Base-by-base conservation (phyloP, 2,888 invertebrate genomes). In the Ernsta delagoae region DNA sequence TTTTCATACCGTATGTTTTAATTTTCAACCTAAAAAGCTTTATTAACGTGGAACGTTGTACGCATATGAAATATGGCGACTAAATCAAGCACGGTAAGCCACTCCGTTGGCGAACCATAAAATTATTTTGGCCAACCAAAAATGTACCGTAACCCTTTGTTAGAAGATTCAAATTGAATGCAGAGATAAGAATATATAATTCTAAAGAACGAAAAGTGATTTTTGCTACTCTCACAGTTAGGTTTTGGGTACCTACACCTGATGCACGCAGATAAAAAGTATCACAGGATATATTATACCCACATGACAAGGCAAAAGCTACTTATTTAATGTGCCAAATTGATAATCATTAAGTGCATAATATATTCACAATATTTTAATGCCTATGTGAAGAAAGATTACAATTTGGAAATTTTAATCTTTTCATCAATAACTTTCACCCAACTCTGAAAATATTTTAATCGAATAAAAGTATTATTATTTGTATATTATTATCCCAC, bases 41-140 rank as follows among this genome's bases (percentile, higher is more conserved):
- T 63, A 69, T 69, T 69, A 69, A 59, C 63, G 69, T 53, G 16
- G 59, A 69, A 69, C 69, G 59, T 69, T 59, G 43, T 59, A 59
- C 69, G 69, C 63, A 63, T 63, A 69, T 69, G 69, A 69, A 63
- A 53, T 69, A 63, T 63, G 63, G 69, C 63, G 69, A 59, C 69
- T 69, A 63, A 63, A 59, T 69, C 50, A 63, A 68, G 68, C 68
- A 68, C 31, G 62, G 68, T 68, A 68, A 62, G 63, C 59, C 63
- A 64, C 69, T 69, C 69, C 43, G 57, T 39, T 69, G 41, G 34
- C 12, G 43, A 53, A 69, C 63, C 43, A 50, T 63, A 69, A 69
- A 63, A 69, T 53, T 8, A 59, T 43, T 69, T 43, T 3, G 16
- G 0, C 12, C 31, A 34, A 7, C 8, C 31, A 3, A 68, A 59